phyloP scores from a whole-genome alignment of 2,888 invertebrate species.

The Odontomyia ornata region DNA sequence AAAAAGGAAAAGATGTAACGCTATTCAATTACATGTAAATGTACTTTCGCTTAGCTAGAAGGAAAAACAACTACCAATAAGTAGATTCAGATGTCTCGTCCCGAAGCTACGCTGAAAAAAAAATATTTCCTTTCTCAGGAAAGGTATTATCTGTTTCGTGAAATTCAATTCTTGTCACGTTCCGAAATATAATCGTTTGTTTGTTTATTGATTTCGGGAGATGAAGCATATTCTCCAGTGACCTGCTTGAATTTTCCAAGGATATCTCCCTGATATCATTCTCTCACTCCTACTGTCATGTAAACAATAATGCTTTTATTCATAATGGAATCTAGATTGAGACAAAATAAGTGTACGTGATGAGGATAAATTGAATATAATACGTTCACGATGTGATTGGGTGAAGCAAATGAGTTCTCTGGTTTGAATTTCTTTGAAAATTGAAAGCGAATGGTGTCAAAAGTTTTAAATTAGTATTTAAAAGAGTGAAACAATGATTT shows the following conservation, averaged over 20 bases:
- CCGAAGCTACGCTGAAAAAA: background rate
- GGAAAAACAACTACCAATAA: background rate
- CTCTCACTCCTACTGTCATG: background rate
- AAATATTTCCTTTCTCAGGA: conserved; percentile 34
- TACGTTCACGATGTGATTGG: background rate
- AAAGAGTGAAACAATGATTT: too few relatives aligned
- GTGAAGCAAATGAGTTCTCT: too few relatives aligned
- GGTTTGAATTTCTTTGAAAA: background rate
- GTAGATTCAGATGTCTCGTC: background rate
- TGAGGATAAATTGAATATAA: background rate
- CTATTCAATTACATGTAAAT: too few relatives aligned
- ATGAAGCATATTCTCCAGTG: conserved; percentile 28
- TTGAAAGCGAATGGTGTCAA: too few relatives aligned
- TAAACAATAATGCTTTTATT: conserved; percentile 36
- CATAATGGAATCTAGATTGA: conserved; percentile 23
- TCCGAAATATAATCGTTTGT: conserved; percentile 39
- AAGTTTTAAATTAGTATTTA: too few relatives aligned
- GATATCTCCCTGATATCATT: conserved; percentile 15
- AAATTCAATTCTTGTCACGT: conserved; percentile 43
- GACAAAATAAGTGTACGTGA: conserved; percentile 4
- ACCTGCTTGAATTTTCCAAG: background rate
- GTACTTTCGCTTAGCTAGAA: background rate
- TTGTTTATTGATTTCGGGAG: conserved; percentile 42
- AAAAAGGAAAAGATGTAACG: too few relatives aligned
- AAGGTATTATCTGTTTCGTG: conserved; percentile 19